Evolutionary conservation across 2,797 vertebrate genomes (phyloP).

Genomic region (Lagocephalus sceleratus): DNA sequence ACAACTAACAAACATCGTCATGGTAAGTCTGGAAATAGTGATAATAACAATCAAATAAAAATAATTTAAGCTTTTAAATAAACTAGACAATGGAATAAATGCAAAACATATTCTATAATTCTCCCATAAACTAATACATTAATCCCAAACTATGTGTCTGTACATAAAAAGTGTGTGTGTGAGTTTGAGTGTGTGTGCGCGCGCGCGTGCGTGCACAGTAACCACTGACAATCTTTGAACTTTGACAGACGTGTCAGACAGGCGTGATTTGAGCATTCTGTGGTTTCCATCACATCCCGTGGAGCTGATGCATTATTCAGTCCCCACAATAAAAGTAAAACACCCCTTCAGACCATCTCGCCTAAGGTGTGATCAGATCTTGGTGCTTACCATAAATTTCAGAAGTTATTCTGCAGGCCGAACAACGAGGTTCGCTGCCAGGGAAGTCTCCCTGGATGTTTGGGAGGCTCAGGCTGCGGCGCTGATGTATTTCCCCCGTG

Average conservation of each 20-base stretch:
- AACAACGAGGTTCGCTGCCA: slow-evolving; percentile 22
- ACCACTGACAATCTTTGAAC: slow-evolving; percentile 28
- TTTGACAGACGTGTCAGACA: slow-evolving; percentile 13
- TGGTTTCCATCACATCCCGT: slow-evolving; percentile 49
- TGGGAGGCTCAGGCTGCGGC: slow-evolving; percentile 32
- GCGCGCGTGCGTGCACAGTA: slow-evolving; percentile 3
- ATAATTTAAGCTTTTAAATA: too few species aligned
- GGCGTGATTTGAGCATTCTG: slow-evolving; percentile 27
- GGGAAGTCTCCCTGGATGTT: slow-evolving; percentile 32
- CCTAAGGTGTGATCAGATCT: slow-evolving; percentile 44
- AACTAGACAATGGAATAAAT: too few species aligned
- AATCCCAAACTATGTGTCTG: background rate
- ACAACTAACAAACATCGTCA: too few species aligned
- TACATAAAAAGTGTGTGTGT: slow-evolving; percentile 1
- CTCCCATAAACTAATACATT: background rate
- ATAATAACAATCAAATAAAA: too few species aligned
- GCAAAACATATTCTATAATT: too few species aligned
- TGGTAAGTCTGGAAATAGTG: too few species aligned
- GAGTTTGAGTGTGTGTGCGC: too few species aligned
- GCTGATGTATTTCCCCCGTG: slow-evolving; percentile 39
- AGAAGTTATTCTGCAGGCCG: slow-evolving; percentile 31
- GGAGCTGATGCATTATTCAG: slow-evolving; percentile 63
- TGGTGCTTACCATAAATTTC: slow-evolving; percentile 21
- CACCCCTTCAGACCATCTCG: slow-evolving; percentile 30
- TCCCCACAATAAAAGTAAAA: slow-evolving; percentile 31